Conservation (phyloP, 2,797 vertebrate species). For the Enteromius fasciolatus region DNA sequence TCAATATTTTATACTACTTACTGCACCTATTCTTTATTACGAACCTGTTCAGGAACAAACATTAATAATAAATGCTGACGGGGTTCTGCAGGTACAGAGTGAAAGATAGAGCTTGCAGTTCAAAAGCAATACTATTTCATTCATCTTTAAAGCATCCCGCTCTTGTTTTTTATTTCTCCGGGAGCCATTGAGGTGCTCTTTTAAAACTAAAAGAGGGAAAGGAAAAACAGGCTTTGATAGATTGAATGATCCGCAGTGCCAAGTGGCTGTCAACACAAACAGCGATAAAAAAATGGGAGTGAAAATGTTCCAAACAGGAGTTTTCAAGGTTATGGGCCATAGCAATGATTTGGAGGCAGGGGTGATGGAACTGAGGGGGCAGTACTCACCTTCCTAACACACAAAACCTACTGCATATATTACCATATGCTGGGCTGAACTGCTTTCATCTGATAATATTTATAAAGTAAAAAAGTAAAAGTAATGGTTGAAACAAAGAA, state of each 20-base stretch:
- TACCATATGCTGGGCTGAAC: neutral
- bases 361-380: constrained; percentile 14
- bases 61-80: constrained; percentile 93
- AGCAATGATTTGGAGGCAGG: constrained; percentile 71
- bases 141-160: constrained; percentile 85
- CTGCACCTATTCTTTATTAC: constrained; percentile 96
- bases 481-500: neutral
- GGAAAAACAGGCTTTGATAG: constrained; percentile 73
- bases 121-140: constrained; percentile 89
- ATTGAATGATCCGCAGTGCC: constrained; percentile 74
- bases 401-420: neutral
- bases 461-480: neutral
- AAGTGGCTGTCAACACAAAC: constrained; percentile 82
- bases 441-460: neutral
- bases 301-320: constrained; percentile 77
- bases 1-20: constrained; percentile 98
- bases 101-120: constrained; percentile 81
- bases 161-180: constrained; percentile 72
- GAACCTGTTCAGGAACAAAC: constrained; percentile 92
- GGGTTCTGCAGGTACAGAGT: constrained; percentile 60
- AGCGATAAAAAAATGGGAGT: constrained; percentile 71
- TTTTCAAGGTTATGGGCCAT: constrained; percentile 82
- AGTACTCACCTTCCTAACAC: neutral
- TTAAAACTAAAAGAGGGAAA: constrained; percentile 69
- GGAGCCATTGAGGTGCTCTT: constrained; percentile 77